Base-by-base conservation (phyloP, 2,797 vertebrate genomes). In the Microctenopoma stevenorrisi region DNA sequence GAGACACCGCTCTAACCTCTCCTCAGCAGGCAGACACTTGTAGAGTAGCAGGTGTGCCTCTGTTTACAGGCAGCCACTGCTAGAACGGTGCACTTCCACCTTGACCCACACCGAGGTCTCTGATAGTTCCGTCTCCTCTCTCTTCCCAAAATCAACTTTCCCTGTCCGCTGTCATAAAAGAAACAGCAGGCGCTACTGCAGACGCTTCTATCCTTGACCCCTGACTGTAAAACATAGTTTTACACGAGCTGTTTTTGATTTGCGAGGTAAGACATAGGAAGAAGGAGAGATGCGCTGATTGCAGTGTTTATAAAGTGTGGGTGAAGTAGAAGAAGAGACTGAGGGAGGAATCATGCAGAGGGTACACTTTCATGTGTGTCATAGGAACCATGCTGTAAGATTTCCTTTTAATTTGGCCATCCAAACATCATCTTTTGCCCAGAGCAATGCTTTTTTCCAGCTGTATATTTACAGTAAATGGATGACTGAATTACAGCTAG, bases 381-480 rank as follows among this genome's bases (percentile, higher is more conserved):
- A 75, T 68, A 64, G 54, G 71, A 73, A 69, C 68, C 77, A 44
- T 50, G 68, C 73, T 77, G 72, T 68, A 74, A 48, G 74, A 83
- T 89, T 85, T 74, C 71, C 76, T 91, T 91, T 84, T 87, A 84
- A 91, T 89, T 91, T 82, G 67, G 64, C 51, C 76, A 61, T 86
- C 72, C 82, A 91, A 93, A 91, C 89, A 90, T 77, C 70, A 54
- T 61, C 25, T 53, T 81, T 86, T 81, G 79, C 85, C 76, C 70
- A 53, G 74, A 30, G 42, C 75, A 78, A 74, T 84, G 72, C 74
- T 79, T 62, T 82, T 72, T 89, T 79, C 76, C 79, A 81, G 65
- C 72, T 74, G 80, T 86, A 70, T 91, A 90, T 92, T 90, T 90
- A 89, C 84, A 86, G 79, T 84, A 77, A 88, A 84, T 73, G 79